A percentile compares a stretch with the other conserved stretches of the same genome.
Evolutionary conservation across 2,113 vertebrate genomes (phyloP).

Genomic region (Corythoichthys haematopterus): DNA sequence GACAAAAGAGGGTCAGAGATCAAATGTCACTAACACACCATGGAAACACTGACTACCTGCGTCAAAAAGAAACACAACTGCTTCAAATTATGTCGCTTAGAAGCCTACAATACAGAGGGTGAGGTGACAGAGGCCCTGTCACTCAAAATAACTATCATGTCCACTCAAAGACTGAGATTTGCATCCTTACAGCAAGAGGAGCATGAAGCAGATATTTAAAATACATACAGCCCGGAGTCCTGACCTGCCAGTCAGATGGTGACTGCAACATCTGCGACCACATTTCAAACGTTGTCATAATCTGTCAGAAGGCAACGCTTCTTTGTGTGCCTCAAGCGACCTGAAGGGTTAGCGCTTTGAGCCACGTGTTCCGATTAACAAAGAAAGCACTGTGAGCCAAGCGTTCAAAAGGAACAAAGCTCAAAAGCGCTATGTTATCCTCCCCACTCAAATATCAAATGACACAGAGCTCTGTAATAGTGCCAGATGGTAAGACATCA

Average conservation of each 20-base stretch:
- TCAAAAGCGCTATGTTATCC: not conserved
- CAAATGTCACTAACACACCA: not conserved
- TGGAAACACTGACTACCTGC: not conserved
- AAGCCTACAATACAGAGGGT: not conserved
- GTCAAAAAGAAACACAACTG: not conserved
- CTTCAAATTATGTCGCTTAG: not conserved
- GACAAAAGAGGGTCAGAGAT: not conserved
- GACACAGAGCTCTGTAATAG: not conserved
- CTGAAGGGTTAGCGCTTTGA: not conserved
- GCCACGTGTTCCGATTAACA: not conserved
- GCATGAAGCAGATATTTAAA: not conserved
- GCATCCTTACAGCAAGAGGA: not conserved
- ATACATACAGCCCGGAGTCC: not conserved
- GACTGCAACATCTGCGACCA: conserved; percentile 6
- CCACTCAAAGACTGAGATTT: not conserved
- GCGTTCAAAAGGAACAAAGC: not conserved
- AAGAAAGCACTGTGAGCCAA: not conserved
- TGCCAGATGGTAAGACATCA: not conserved
- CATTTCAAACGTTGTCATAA: conserved; percentile 9
- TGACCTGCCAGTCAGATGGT: conserved; percentile 1
- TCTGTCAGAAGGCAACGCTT: not conserved
- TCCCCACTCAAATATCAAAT: not conserved
- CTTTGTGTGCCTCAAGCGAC: not conserved
- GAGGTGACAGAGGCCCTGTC: not conserved
- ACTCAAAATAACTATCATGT: not conserved